These are phyloP conservation scores for Drosophila pseudotakahashii DNA, from an alignment of 2,888 invertebrate species.

Conservation along the genomic window DNA sequence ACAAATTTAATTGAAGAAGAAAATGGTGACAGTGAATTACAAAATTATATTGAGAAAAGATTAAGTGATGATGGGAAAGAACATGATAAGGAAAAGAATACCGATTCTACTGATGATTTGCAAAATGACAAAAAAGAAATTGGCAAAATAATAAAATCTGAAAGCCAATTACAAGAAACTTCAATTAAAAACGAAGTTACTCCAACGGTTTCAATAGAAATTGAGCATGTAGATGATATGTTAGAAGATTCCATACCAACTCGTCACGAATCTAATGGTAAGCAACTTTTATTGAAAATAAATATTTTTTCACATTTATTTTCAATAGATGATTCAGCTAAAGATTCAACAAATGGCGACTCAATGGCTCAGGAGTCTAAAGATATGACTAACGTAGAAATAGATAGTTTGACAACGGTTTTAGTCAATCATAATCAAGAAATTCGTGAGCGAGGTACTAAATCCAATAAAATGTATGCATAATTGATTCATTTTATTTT, in stretches of 20 bases:
- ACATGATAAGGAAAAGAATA: background rate
- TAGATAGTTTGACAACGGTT: constrained; percentile 1
- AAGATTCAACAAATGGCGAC: background rate
- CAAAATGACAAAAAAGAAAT: background rate
- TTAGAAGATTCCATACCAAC: background rate
- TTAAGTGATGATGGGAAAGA: background rate
- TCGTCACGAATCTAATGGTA: background rate
- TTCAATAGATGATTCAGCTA: background rate
- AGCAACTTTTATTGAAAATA: background rate
- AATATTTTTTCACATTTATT: background rate
- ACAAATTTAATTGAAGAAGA: background rate
- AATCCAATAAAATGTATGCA: background rate
- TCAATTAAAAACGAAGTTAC: background rate
- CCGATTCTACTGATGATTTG: background rate
- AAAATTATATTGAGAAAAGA: background rate
- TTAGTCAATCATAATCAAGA: constrained; percentile 9
- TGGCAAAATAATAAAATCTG: background rate
- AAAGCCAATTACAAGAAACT: background rate
- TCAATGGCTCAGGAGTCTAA: background rate
- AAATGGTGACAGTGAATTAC: background rate
- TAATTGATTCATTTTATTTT: background rate
- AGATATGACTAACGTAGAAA: background rate
- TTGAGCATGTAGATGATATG: constrained; percentile 23
- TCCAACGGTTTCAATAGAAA: constrained; percentile 17
- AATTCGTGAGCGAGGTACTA: constrained; percentile 3